Evolutionary conservation across 2,113 vertebrate genomes (phyloP), one percentile per base, ranked within the genome.

Genomic region (Aptenodytes forsteri): DNA sequence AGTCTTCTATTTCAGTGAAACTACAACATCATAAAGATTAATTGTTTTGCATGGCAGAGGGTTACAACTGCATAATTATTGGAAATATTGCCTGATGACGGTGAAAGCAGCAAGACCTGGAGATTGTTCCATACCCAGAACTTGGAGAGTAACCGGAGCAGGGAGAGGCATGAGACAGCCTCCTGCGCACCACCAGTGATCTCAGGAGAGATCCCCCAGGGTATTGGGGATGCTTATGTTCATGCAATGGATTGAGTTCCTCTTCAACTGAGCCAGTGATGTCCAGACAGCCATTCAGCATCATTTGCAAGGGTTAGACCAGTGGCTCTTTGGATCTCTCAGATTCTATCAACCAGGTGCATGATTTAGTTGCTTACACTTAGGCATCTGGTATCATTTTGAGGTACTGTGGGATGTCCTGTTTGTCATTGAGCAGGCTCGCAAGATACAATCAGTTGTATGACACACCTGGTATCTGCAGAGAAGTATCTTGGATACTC

Each of bases 1-100:
- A 89, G 70, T 69, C 78, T 94, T 91, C 70, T 50, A 52, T 83
- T 93, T 87, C 94, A 92, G 73, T 83, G 72, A 82, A 92, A 65
- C 27, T 71, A 79, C 42, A 83, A 27, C 29, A 93, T 91, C 56
- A 67, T 84, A 71, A 87, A 83, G 72, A 58, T 40, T 27, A 69
- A 84, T 88, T 83, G 56, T 52, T 16, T 38, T 90, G 19, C 54
- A 67, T 20, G 46, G 58, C 73, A 82, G 46, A 64, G 29, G 6
- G 16, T 87, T 88, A 55, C 76, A 87, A 22, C 54, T 89, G 62
- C 4, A 6, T 50, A 93, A 96, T 89, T 73, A 92, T 27, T 67
- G 77, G 61, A 87, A 64, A 62, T 76, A 65, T 29, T 66, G 61
- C 71, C 55, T 94, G 69, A 42, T 34, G 47, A n/a, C 0, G 8